A percentile compares a stretch with the other conserved stretches of the same genome.
phyloP scores from a whole-genome alignment of 1,140 invertebrate species.

The Magallana angulata region DNA sequence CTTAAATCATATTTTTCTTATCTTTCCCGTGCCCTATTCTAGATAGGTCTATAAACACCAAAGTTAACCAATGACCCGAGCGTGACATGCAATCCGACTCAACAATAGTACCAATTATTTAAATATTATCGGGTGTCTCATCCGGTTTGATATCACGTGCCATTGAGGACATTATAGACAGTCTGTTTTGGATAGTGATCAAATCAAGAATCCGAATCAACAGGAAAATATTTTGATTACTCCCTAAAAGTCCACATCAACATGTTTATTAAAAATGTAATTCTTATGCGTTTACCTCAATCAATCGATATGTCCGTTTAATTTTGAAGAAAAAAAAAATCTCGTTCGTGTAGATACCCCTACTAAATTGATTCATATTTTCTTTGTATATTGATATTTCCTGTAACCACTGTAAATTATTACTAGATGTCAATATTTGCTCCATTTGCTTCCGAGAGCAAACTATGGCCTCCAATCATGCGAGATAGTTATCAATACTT shows the following conservation, averaged over 20 bases:
- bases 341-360: neutral
- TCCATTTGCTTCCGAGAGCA: neutral
- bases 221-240: neutral
- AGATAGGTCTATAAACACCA: conserved; percentile 19
- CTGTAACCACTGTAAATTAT: neutral
- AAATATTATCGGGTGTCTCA: neutral
- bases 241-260: neutral
- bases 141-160: conserved; percentile 13
- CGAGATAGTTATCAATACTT: neutral
- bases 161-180: neutral
- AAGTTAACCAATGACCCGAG: neutral
- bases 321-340: neutral
- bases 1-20: neutral
- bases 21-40: conserved; percentile 10
- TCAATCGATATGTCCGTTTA: neutral
- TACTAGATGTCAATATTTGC: conserved; percentile 8
- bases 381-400: conserved; percentile 15
- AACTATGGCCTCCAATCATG: neutral
- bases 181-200: neutral
- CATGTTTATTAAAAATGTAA: neutral
- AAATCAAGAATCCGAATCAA: neutral
- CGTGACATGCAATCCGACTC: neutral
- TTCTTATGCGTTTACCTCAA: neutral
- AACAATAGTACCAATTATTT: neutral
- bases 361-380: neutral